Conservation (phyloP, 53 echinoderm and acorn worm genomes). For the Echinometra lucunter region DNA sequence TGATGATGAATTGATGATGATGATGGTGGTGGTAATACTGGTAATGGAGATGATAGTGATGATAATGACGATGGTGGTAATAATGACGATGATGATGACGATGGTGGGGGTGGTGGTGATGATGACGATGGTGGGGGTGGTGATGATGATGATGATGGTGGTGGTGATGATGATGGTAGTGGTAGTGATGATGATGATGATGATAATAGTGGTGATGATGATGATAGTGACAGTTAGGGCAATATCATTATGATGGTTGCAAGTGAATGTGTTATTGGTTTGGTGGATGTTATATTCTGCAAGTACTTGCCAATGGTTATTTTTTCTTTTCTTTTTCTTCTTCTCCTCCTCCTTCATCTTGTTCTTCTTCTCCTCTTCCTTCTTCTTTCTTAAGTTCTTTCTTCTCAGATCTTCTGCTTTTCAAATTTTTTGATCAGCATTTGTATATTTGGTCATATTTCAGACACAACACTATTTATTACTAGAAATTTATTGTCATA, state of each 20-base stretch:
- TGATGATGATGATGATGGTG: not conserved
- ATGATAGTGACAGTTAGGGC: not conserved
- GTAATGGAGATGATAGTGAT: slow-evolving; percentile 35
- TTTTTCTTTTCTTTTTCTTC: no score
- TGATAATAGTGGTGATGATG: not conserved
- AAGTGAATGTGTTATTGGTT: not conserved
- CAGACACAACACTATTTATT: no score
- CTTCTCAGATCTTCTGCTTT: no score
- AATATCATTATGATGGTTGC: not conserved
- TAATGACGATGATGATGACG: slow-evolving; percentile 44
- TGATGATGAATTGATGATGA: slow-evolving; percentile 4
- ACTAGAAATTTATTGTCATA: no score
- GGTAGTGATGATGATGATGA: not conserved
- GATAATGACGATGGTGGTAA: slow-evolving; percentile 45
- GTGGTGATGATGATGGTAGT: not conserved
- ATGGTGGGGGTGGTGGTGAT: slow-evolving; percentile 1
- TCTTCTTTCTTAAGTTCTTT: no score
- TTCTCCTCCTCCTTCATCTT: no score
- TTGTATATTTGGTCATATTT: no score
- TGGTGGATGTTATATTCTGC: not conserved
- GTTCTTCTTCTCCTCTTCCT: no score
- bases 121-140: not conserved
- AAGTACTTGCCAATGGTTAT: no score
- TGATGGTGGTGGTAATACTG: slow-evolving; percentile 25
- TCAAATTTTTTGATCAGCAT: no score